phyloP scores from a whole-genome alignment of 30 jellyfish, hydroid and myxozoan genomes.

The Aurelia aurita complex sp. Pacific region DNA sequence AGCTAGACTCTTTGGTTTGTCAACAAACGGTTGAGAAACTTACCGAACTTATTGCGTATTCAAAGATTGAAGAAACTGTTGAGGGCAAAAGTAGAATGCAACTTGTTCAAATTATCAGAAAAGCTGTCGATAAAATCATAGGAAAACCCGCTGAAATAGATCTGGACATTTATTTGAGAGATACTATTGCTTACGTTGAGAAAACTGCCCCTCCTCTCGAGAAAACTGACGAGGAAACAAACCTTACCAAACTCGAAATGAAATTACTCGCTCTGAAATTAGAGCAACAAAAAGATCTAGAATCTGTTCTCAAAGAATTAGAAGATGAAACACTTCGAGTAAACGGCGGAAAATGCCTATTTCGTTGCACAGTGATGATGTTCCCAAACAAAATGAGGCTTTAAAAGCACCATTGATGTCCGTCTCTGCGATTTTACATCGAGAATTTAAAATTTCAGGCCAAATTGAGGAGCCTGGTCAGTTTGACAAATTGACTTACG shows the following conservation, averaged over 20 bases:
- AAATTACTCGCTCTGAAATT: slow-evolving; percentile 6
- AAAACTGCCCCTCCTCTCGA: slow-evolving; percentile 9
- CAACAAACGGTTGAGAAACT: slow-evolving; percentile 3
- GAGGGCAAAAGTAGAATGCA: slow-evolving; percentile 8
- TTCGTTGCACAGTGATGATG: not conserved
- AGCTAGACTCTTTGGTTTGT: slow-evolving; percentile 1
- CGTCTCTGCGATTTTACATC: slow-evolving; percentile 1
- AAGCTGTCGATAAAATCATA: not conserved
- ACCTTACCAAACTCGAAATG: slow-evolving; percentile 3
- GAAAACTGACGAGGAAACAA: slow-evolving; percentile 9
- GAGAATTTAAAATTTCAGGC: slow-evolving; percentile 34
- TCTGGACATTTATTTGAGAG: not conserved
- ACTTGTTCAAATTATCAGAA: slow-evolving; percentile 1
- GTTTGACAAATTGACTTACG: slow-evolving; percentile 29
- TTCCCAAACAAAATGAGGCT: not conserved
- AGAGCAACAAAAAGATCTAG: slow-evolving; percentile 13
- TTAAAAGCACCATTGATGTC: not conserved
- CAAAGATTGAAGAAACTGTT: not conserved
- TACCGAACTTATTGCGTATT: not conserved
- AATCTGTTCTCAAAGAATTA: slow-evolving; percentile 18
- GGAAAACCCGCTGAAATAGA: slow-evolving; percentile 4
- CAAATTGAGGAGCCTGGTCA: slow-evolving; percentile 44
- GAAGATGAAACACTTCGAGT: slow-evolving; percentile 10
- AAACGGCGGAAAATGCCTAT: slow-evolving; percentile 6
- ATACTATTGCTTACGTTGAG: not conserved